Conservation (phyloP, 1,140 invertebrate genomes). For the Gyrodactylus salaris region DNA sequence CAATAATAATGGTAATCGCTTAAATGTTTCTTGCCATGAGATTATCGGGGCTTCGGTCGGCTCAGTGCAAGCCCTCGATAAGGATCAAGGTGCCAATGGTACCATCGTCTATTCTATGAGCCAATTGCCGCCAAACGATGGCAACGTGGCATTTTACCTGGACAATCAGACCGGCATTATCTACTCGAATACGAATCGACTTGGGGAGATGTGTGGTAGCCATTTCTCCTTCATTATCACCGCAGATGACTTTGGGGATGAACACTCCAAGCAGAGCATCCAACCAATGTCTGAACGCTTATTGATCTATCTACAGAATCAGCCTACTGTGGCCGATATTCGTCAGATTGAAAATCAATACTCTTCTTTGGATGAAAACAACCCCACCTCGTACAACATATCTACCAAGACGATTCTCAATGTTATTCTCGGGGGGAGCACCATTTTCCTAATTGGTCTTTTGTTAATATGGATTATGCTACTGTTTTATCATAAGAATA, state of each 20-base stretch:
- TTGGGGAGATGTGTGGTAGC: background rate
- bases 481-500: background rate
- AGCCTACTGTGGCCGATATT: background rate
- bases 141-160: background rate
- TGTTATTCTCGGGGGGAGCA: background rate
- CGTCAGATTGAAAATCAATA: background rate
- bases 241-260: background rate
- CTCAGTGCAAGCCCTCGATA: background rate
- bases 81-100: background rate
- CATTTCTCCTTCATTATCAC: background rate
- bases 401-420: background rate
- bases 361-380: background rate
- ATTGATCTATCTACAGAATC: background rate
- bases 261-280: background rate
- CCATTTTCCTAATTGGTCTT: background rate
- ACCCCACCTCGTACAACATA: background rate
- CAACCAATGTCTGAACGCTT: background rate
- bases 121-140: background rate
- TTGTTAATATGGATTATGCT: background rate
- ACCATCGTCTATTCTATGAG: background rate
- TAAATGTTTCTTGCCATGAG: constrained; percentile 6
- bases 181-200: background rate
- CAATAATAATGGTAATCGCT: background rate
- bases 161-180: background rate
- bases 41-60: background rate